Percentiles rank a stretch among this genome's conserved stretches.
Evolutionary conservation across 2,888 invertebrate species (phyloP).

Genomic region (Drosophila leonis): DNA sequence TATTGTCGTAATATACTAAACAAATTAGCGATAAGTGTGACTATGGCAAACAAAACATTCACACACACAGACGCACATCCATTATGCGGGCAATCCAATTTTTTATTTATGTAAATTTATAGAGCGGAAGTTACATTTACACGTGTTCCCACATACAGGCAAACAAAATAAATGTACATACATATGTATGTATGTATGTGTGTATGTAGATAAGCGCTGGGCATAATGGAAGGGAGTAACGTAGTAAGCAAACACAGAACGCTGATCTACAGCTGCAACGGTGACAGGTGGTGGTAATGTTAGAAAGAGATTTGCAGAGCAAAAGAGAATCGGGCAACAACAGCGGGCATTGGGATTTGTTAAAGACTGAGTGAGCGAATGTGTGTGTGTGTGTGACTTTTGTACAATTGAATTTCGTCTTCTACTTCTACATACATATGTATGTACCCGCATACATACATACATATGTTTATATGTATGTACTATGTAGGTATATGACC

Average conservation of each 20-base stretch:
- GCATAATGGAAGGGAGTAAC: background rate
- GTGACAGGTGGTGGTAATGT: conserved; percentile 20
- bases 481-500: background rate
- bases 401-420: background rate
- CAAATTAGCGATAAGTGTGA: conserved; percentile 36
- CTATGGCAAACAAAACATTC: conserved; percentile 13
- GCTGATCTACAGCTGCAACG: conserved; percentile 16
- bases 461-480: background rate
- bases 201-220: conserved; percentile 1
- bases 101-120: conserved; percentile 33
- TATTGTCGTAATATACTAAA: conserved; percentile 9
- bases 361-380: background rate
- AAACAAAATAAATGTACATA: background rate
- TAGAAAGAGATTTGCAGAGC: conserved; percentile 4
- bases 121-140: conserved; percentile 42
- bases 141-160: conserved; percentile 9
- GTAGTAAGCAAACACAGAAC: background rate
- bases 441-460: background rate
- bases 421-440: no score
- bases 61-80: background rate
- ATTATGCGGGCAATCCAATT: conserved; percentile 33
- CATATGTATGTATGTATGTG: background rate
- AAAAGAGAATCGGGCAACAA: conserved; percentile 1
- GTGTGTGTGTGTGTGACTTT: background rate
- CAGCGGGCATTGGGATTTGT: conserved; percentile 3